Evolutionary conservation across 2,797 vertebrate genomes (phyloP).

Genomic region (Centropyge bicolor): DNA sequence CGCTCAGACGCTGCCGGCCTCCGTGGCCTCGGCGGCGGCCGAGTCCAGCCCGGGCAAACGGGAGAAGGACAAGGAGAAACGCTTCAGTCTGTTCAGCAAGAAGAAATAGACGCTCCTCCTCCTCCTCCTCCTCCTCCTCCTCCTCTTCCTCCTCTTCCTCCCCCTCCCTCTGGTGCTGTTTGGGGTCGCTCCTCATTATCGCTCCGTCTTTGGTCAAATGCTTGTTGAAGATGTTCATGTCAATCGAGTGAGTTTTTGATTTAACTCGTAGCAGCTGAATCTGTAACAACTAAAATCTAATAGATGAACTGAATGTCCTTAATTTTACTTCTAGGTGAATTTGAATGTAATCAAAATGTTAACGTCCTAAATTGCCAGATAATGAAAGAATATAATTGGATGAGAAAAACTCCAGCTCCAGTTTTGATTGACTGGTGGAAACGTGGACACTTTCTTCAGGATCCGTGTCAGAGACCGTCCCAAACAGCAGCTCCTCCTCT

Average conservation of each 20-base stretch:
- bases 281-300: constrained; percentile 10
- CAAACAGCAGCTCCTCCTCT: constrained; percentile 51
- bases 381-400: background rate
- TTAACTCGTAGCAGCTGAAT: constrained; percentile 49
- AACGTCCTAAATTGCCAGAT: background rate
- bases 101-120: constrained; percentile 91
- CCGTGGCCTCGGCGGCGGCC: constrained; percentile 88
- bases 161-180: constrained; percentile 60
- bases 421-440: background rate
- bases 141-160: constrained; percentile 27
- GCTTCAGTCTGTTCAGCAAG: constrained; percentile 99
- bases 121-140: constrained; percentile 22
- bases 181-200: constrained; percentile 51
- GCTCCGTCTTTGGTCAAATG: constrained; percentile 42
- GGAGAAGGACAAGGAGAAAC: constrained; percentile 98
- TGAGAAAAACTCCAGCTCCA: background rate
- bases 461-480: too few relatives aligned
- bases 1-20: constrained; percentile 95
- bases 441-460: background rate
- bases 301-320: constrained; percentile 12
- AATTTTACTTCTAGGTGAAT: constrained; percentile 15
- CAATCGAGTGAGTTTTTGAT: background rate
- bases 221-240: constrained; percentile 28
- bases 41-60: constrained; percentile 98
- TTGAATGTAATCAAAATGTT: constrained; percentile 17